Evolutionary conservation across 1,140 invertebrate species (phyloP).

Genomic region (Lepidostoma basale): DNA sequence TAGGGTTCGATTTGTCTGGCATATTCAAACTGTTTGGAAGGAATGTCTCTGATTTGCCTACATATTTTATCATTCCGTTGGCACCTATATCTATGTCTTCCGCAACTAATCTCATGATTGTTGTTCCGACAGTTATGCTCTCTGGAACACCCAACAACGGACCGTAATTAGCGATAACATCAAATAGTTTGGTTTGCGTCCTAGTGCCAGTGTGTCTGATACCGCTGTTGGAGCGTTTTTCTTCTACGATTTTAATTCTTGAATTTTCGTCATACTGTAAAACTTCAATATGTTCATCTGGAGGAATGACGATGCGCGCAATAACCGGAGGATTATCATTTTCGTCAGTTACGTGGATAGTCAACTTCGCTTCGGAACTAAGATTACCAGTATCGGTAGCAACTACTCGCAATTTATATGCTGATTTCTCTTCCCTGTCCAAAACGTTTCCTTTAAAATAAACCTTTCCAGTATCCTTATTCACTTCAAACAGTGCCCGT

Average conservation of each 20-base stretch:
- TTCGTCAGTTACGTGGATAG: conserved; percentile 74
- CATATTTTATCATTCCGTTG: conserved; percentile 80
- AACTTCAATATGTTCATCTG: conserved; percentile 70
- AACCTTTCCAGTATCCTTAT: conserved; percentile 70
- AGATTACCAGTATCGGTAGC: conserved; percentile 78
- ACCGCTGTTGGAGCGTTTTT: conserved; percentile 51
- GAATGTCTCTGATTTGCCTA: conserved; percentile 69
- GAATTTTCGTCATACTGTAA: conserved; percentile 61
- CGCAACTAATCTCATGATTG: conserved; percentile 80
- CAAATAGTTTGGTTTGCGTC: conserved; percentile 62
- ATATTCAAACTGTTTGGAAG: conserved; percentile 63
- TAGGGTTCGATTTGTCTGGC: conserved; percentile 58
- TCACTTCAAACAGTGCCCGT: conserved; percentile 76
- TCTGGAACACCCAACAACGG: conserved; percentile 77
- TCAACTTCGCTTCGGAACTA: conserved; percentile 72
- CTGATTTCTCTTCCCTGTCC: conserved; percentile 75
- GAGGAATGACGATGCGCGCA: conserved; percentile 68
- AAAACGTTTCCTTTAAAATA: conserved; percentile 66
- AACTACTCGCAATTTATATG: conserved; percentile 73
- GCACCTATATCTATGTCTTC: conserved; percentile 78
- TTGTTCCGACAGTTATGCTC: conserved; percentile 73
- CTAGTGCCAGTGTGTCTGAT: conserved; percentile 51
- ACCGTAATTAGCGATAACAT: conserved; percentile 51
- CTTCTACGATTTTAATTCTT: conserved; percentile 55
- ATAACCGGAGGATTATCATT: conserved; percentile 84